These are phyloP conservation scores for Calameuta pallipes DNA, from an alignment of 2,888 invertebrate species.

Conservation along the genomic window DNA sequence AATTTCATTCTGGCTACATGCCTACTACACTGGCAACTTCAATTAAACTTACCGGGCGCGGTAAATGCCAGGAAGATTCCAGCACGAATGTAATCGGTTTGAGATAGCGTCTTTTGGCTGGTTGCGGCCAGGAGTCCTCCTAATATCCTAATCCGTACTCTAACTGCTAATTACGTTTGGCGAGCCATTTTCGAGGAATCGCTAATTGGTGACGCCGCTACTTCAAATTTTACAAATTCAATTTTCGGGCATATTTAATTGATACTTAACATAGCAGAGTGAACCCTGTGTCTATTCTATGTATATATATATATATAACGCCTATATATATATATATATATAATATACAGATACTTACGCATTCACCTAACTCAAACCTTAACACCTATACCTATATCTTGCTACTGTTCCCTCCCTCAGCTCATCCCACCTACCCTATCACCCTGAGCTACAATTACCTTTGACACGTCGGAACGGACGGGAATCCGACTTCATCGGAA, in stretches of 20 bases:
- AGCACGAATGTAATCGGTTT: not conserved
- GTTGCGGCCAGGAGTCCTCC: not conserved
- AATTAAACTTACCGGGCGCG: not conserved
- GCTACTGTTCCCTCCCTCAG: not conserved
- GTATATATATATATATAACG: not conserved
- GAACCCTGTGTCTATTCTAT: not conserved
- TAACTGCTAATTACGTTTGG: slow-evolving; percentile 5
- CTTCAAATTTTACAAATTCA: not conserved
- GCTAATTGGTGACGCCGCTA: not conserved
- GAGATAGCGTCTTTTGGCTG: not conserved
- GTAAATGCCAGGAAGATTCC: not conserved
- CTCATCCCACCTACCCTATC: not conserved
- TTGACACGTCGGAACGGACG: not conserved
- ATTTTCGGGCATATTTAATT: not conserved
- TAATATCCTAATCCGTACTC: not conserved
- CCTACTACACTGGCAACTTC: not conserved
- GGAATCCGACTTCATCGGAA: not conserved
- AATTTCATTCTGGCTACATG: not conserved
- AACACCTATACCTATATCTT: not conserved
- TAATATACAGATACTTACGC: not conserved
- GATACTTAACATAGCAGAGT: not conserved
- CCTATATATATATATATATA: not conserved
- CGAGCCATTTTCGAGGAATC: not conserved
- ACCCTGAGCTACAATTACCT: not conserved
- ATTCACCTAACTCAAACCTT: not conserved